phyloP scores from a whole-genome alignment of 2,113 vertebrate species.

The Rhinoptilus africanus region DNA sequence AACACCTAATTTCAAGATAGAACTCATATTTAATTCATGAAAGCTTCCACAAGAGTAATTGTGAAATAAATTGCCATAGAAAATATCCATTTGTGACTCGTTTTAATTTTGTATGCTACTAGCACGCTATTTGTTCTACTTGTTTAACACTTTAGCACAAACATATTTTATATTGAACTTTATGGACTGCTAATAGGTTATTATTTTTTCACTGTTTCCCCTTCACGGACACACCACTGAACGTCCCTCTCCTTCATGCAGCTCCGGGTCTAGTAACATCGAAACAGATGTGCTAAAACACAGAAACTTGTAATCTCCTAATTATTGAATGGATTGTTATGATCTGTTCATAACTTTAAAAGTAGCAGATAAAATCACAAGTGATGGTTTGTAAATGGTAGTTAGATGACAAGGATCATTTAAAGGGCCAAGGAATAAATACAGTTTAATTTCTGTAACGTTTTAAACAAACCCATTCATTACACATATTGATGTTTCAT shows the following conservation, averaged over 20 bases:
- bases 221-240: background rate
- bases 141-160: constrained; percentile 84
- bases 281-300: constrained; percentile 48
- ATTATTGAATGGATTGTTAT: constrained; percentile 70
- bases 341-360: constrained; percentile 75
- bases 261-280: constrained; percentile 29
- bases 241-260: constrained; percentile 47
- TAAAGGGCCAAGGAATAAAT: constrained; percentile 72
- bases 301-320: constrained; percentile 73
- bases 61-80: constrained; percentile 97
- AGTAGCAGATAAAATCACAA: constrained; percentile 74
- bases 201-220: constrained; percentile 54
- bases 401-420: constrained; percentile 77
- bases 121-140: constrained; percentile 79
- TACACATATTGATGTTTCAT: constrained; percentile 69
- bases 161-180: constrained; percentile 79
- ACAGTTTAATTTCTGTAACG: constrained; percentile 76
- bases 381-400: constrained; percentile 75
- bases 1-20: constrained; percentile 99
- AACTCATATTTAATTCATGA: constrained; percentile 99
- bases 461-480: constrained; percentile 80
- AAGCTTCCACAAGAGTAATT: constrained; percentile 96
- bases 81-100: constrained; percentile 91
- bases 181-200: constrained; percentile 64
- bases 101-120: constrained; percentile 87